These are phyloP conservation scores for Antennarius striatus DNA, from an alignment of 2,113 vertebrate species.

Conservation along the genomic window DNA sequence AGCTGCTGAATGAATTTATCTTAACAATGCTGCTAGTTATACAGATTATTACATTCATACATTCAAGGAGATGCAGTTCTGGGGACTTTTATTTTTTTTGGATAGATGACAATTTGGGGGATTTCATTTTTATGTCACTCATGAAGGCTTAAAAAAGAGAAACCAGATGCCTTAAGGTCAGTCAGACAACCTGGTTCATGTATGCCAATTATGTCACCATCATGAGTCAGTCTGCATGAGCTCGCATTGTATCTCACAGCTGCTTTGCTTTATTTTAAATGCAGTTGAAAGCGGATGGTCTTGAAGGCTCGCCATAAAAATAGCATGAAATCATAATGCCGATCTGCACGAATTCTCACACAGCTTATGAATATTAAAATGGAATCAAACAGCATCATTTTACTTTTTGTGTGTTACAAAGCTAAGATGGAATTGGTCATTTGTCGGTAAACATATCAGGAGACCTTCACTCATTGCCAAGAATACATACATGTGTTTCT, in stretches of 20 bases:
- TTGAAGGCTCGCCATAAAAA: conserved; percentile 32
- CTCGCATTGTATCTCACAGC: conserved; percentile 60
- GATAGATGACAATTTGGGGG: conserved; percentile 17
- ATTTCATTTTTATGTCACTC: conserved; percentile 29
- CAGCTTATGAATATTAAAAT: conserved; percentile 7
- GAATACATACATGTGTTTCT: conserved; percentile 43
- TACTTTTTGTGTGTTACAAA: conserved; percentile 2
- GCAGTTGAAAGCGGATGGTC: conserved; percentile 34
- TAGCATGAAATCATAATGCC: conserved; percentile 36
- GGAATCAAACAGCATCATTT: neutral
- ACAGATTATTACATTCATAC: conserved; percentile 57
- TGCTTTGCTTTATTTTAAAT: conserved; percentile 72
- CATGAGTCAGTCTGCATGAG: conserved; percentile 63
- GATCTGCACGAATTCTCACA: conserved; percentile 36
- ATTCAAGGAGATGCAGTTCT: conserved; percentile 39
- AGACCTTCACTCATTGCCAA: conserved; percentile 53
- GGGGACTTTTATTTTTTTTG: conserved; percentile 33
- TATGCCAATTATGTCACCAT: conserved; percentile 62
- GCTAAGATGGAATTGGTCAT: conserved; percentile 13
- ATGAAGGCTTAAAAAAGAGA: conserved; percentile 54
- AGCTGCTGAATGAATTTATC: conserved; percentile 52
- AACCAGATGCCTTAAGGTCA: conserved; percentile 72
- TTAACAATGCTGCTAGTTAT: conserved; percentile 62
- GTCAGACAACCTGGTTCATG: conserved; percentile 52
- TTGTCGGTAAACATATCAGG: conserved; percentile 25